Conservation (phyloP, 2,888 invertebrate species). For the Parnassius glacialis region DNA sequence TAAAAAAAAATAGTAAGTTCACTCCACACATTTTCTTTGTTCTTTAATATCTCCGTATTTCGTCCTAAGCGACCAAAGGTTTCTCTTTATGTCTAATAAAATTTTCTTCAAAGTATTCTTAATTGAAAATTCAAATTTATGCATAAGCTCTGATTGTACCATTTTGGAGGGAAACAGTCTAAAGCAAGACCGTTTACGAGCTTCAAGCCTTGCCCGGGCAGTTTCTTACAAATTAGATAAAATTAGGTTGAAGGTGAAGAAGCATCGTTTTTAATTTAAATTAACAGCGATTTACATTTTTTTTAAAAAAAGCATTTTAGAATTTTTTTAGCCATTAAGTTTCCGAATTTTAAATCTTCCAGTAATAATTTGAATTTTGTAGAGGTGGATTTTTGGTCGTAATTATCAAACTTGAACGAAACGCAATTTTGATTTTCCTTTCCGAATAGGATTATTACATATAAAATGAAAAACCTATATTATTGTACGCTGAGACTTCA, state of each 20-base stretch:
- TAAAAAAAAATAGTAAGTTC: neutral
- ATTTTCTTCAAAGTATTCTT: slow-evolving; percentile 78
- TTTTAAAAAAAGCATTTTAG: neutral
- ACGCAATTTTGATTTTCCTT: too few relatives aligned
- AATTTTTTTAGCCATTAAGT: neutral
- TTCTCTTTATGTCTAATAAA: slow-evolving; percentile 79
- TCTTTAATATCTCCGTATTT: slow-evolving; percentile 62
- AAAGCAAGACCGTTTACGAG: slow-evolving; percentile 56
- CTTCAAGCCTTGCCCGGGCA: slow-evolving; percentile 51
- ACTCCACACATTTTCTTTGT: slow-evolving; percentile 44
- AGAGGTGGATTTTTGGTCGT: too few relatives aligned
- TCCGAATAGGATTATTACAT: too few relatives aligned
- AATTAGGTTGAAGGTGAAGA: slow-evolving; percentile 62
- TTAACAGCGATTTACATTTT: slow-evolving; percentile 12
- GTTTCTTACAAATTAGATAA: slow-evolving; percentile 64
- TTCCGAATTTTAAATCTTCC: too few relatives aligned
- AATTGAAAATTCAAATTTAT: slow-evolving; percentile 82
- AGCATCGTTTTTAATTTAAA: slow-evolving; percentile 36
- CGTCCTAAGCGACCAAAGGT: slow-evolving; percentile 75
- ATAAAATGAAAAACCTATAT: too few relatives aligned
- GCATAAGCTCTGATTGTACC: slow-evolving; percentile 79
- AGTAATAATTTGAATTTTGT: too few relatives aligned
- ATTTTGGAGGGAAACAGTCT: slow-evolving; percentile 42
- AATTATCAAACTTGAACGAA: too few relatives aligned
- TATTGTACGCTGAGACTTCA: too few relatives aligned